Evolutionary conservation across 2,113 vertebrate genomes (phyloP).

Genomic region (Plestiodon gilberti): DNA sequence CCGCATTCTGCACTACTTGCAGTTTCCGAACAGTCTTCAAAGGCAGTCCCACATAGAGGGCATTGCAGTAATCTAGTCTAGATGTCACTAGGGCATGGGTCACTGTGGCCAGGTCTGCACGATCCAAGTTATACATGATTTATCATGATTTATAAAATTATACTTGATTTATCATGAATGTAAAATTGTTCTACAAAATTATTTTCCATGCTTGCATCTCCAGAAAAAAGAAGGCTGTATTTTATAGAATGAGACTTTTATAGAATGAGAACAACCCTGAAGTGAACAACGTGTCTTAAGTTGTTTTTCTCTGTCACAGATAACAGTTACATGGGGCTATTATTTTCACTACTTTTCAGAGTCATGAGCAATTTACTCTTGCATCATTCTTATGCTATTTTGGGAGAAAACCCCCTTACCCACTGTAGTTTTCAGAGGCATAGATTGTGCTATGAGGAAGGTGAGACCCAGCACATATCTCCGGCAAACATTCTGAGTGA

Average conservation of each 20-base stretch:
- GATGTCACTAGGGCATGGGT: too few species aligned
- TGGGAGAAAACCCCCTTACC: slow-evolving; percentile 76
- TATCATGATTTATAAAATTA: too few species aligned
- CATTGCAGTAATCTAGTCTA: too few species aligned
- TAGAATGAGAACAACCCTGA: neutral
- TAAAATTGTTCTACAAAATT: neutral
- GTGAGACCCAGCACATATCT: slow-evolving; percentile 91
- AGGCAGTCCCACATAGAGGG: too few species aligned
- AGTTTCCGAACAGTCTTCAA: too few species aligned
- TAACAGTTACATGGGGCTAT: neutral
- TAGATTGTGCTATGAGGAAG: slow-evolving; percentile 96
- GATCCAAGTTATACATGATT: too few species aligned
- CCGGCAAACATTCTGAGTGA: slow-evolving; percentile 93
- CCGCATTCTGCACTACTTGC: too few species aligned
- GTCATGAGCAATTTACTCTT: slow-evolving; percentile 1
- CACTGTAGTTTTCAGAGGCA: slow-evolving; percentile 96
- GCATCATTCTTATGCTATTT: neutral
- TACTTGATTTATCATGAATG: neutral
- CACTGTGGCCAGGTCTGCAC: too few species aligned
- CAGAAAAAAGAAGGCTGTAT: slow-evolving; percentile 7
- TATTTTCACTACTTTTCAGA: slow-evolving; percentile 29
- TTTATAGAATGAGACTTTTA: neutral
- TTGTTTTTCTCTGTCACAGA: slow-evolving; percentile 27
- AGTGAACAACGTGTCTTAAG: slow-evolving; percentile 30
- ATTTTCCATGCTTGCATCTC: slow-evolving; percentile 18